phyloP scores from a whole-genome alignment of 2,797 vertebrate species.

The Diplodus puntazzo region DNA sequence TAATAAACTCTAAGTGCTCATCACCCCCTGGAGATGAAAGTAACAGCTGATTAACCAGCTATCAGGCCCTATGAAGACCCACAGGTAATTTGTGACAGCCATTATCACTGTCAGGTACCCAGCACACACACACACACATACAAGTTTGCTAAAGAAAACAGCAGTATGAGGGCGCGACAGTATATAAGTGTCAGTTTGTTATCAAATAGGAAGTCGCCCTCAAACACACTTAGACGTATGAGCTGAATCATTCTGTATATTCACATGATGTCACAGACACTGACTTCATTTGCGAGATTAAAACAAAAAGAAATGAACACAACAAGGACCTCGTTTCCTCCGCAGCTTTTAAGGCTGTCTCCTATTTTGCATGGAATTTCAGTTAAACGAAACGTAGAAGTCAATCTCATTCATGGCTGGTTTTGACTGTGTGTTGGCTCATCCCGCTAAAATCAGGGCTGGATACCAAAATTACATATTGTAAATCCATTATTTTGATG shows the following conservation, averaged over 20 bases:
- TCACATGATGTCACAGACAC: background rate
- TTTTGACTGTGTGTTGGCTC: background rate
- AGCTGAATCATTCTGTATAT: background rate
- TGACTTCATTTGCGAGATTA: background rate
- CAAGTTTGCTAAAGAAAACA: slow-evolving; percentile 24
- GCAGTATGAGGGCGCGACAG: background rate
- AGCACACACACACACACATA: slow-evolving; percentile 7
- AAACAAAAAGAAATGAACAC: background rate
- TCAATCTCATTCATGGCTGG: background rate
- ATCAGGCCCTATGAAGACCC: slow-evolving; percentile 51
- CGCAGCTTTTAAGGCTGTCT: background rate
- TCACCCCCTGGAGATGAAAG: slow-evolving; percentile 34
- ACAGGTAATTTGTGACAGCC: slow-evolving; percentile 55
- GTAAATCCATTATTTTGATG: background rate
- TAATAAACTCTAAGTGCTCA: slow-evolving; percentile 38
- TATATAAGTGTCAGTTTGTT: slow-evolving; percentile 15
- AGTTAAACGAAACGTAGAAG: background rate
- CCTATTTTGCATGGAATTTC: background rate
- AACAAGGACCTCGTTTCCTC: background rate
- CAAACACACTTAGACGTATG: slow-evolving; percentile 14
- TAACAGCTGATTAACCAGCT: slow-evolving; percentile 64
- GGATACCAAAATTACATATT: too few relatives aligned
- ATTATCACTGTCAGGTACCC: slow-evolving; percentile 49
- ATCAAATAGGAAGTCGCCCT: background rate
- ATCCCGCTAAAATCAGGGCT: background rate